Base-by-base conservation (phyloP, 2,888 invertebrate genomes). In the Mythimna pallens region DNA sequence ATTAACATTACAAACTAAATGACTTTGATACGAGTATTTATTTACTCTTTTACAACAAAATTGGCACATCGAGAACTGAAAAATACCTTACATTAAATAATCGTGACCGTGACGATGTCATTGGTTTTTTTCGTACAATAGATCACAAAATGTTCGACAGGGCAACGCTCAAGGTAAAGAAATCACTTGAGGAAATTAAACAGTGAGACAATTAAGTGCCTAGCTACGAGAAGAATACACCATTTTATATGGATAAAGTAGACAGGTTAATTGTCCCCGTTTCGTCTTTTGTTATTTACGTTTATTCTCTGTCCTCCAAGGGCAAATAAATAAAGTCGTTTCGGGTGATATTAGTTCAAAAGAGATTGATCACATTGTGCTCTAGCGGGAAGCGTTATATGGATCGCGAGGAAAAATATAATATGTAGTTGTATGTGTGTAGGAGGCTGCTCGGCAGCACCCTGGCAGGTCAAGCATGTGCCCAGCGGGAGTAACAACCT, bases 131-230 rank as follows among this genome's bases (percentile, higher is more conserved):
- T 73, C 61, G 47, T 62, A 80, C 54, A 74, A 58, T 66, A 58
- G 10, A 70, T 36, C 64, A 66, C 50, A 71, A 70, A 71, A 72
- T 55, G 34, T 65, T 73, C 22, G 57, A 67, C 54, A 65, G 55
- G 59, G 57, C 62, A 70, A 63, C 57, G 74, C 70, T 84, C 77
- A 86, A 83, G 74, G 73, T 71, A 73, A 82, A 83, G 73, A 81
- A 78, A 79, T 69, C 78, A 67, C 78, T 79, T 65, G 71, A 82
- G 83, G 80, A 84, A 84, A 85, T 81, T 76, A 81, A 83, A 80
- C 73, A 59, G 68, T 76, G 25, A 81, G 64, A 63, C 73, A 86
- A 78, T 82, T 83, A 81, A 75, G 68, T 70, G 55, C 65, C 61
- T 63, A 61, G 59, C 81, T 75, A 54, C 67, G 63, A 55, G 76